These are phyloP conservation scores for Hyles lineata DNA, from an alignment of 2,888 invertebrate species.

Conservation along the genomic window DNA sequence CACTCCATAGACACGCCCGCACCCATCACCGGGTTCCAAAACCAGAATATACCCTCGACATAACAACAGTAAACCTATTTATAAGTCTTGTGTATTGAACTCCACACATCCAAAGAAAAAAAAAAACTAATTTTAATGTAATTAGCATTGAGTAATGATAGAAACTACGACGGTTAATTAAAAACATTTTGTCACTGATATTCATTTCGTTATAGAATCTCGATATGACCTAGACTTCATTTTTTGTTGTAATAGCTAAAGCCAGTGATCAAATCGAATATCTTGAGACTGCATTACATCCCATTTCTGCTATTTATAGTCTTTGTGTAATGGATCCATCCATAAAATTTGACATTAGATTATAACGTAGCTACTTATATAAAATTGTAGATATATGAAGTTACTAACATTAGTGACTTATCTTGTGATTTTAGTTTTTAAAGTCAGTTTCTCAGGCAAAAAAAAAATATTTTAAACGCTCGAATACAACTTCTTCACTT, in stretches of 20 bases:
- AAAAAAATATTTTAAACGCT: slow-evolving; percentile 1
- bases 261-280: slow-evolving; percentile 73
- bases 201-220: slow-evolving; percentile 42
- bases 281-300: slow-evolving; percentile 66
- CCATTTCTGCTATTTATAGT: slow-evolving; percentile 60
- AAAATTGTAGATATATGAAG: slow-evolving; percentile 56
- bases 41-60: slow-evolving; percentile 70
- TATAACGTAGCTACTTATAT: slow-evolving; percentile 49
- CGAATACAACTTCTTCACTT: not conserved
- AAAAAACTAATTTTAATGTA: slow-evolving; percentile 40
- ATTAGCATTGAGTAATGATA: slow-evolving; percentile 39
- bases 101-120: slow-evolving; percentile 60
- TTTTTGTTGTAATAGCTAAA: slow-evolving; percentile 60
- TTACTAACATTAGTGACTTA: slow-evolving; percentile 53
- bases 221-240: slow-evolving; percentile 44
- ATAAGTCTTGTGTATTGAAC: slow-evolving; percentile 24
- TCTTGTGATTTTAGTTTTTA: slow-evolving; percentile 57
- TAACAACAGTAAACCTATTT: slow-evolving; percentile 51
- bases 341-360: slow-evolving; percentile 68
- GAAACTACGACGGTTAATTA: slow-evolving; percentile 38
- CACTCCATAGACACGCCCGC: slow-evolving; percentile 75
- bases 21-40: slow-evolving; percentile 54
- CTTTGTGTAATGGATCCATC: slow-evolving; percentile 74
- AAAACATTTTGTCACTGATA: slow-evolving; percentile 28
- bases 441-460: slow-evolving; percentile 40